These are phyloP conservation scores for Eptesicus fuscus DNA, from an alignment of 2,113 vertebrate genomes.

Conservation along the genomic window DNA sequence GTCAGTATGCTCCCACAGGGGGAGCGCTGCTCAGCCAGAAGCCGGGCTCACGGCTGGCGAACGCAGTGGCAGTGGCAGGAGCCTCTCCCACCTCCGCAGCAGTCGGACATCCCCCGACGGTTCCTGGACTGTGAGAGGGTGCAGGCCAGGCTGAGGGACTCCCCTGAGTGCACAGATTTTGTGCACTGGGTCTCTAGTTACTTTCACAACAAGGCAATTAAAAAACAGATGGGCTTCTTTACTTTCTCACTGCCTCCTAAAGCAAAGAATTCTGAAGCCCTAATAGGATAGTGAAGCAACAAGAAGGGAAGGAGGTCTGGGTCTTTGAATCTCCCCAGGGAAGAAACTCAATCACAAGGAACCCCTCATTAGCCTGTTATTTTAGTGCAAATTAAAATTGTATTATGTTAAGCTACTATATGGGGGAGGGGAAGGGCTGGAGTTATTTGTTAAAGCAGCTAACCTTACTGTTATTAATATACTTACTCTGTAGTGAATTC, in stretches of 20 bases:
- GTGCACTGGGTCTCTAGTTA: no score
- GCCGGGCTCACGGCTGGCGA: no score
- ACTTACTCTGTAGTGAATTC: background rate
- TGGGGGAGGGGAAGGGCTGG: rapidly evolving
- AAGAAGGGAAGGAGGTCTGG: background rate
- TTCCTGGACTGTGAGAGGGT: no score
- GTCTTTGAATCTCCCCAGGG: background rate
- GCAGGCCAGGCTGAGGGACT: no score
- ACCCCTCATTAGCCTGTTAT: background rate
- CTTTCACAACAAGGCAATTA: background rate
- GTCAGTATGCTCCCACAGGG: no score
- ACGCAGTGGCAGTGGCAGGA: no score
- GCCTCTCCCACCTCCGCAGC: no score
- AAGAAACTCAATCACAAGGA: background rate
- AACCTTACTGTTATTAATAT: background rate
- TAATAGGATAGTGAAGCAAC: background rate
- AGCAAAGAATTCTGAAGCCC: background rate
- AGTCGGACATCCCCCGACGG: no score
- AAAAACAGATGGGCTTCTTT: background rate
- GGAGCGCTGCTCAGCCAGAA: no score
- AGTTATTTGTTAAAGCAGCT: background rate
- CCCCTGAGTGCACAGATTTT: no score
- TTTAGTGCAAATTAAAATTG: background rate
- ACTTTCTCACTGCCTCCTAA: background rate
- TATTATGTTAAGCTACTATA: background rate